Conservation (phyloP, 2,888 invertebrate genomes). For the Acleris sparsana region DNA sequence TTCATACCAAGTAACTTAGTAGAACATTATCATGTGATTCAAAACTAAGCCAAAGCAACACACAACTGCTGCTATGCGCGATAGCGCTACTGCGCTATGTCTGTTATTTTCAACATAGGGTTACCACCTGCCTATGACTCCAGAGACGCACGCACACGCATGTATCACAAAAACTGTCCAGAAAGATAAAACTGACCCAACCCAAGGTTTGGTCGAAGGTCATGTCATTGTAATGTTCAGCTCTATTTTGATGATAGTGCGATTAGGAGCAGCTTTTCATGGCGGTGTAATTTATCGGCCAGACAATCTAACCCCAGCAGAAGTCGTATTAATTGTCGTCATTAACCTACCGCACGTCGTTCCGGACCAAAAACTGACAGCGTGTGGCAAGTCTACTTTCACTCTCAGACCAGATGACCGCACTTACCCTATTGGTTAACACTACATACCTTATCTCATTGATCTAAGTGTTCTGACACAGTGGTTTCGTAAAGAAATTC, state of each 20-base stretch:
- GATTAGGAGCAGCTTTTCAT: slow-evolving; percentile 15
- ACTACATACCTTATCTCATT: slow-evolving; percentile 25
- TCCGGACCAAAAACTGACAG: slow-evolving; percentile 50
- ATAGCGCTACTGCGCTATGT: no score
- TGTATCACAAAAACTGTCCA: no score
- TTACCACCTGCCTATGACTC: no score
- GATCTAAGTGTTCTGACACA: slow-evolving; percentile 19
- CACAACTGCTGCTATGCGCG: no score
- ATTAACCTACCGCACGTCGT: slow-evolving; percentile 37
- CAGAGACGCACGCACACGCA: no score
- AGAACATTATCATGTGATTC: no score
- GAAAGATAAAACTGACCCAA: no score
- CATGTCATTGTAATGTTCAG: background rate
- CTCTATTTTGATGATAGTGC: background rate
- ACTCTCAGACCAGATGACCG: slow-evolving; percentile 55
- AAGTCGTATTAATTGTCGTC: slow-evolving; percentile 42
- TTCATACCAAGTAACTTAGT: no score
- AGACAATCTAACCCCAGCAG: slow-evolving; percentile 46
- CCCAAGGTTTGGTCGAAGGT: background rate
- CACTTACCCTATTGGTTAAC: slow-evolving; percentile 48
- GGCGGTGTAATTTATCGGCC: slow-evolving; percentile 50
- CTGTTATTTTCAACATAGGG: no score
- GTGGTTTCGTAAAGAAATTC: no score
- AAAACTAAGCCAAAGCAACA: no score
- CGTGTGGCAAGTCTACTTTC: slow-evolving; percentile 67